Percentiles rank a stretch among this genome's conserved stretches.
These are phyloP conservation scores for Amyelois transitella DNA, from an alignment of 1,140 invertebrate species.

Conservation along the genomic window DNA sequence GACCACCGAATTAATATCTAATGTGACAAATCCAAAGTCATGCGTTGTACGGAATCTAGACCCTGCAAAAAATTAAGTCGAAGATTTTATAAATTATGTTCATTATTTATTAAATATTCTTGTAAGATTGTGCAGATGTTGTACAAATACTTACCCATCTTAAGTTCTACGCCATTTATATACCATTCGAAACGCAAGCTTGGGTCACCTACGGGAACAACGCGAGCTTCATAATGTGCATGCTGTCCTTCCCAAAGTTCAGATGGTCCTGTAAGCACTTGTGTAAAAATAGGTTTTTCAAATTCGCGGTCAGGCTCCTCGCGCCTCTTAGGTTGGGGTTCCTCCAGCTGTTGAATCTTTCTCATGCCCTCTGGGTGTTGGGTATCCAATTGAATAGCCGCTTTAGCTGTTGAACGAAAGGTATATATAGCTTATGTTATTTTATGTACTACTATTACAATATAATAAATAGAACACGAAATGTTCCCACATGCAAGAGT, in stretches of 20 bases:
- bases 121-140: neutral
- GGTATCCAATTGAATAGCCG: slow-evolving; percentile 91
- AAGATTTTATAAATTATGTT: no score
- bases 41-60: slow-evolving; percentile 91
- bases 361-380: slow-evolving; percentile 97
- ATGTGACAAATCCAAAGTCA: slow-evolving; percentile 95
- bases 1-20: slow-evolving; percentile 92
- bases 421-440: slow-evolving; percentile 17
- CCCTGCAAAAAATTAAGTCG: slow-evolving; percentile 78
- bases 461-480: no score
- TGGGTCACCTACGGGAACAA: slow-evolving; percentile 96
- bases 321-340: slow-evolving; percentile 78
- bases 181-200: slow-evolving; percentile 95
- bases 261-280: slow-evolving; percentile 89
- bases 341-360: slow-evolving; percentile 94
- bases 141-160: slow-evolving; percentile 80
- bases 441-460: no score
- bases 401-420: slow-evolving; percentile 80
- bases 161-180: slow-evolving; percentile 92
- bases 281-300: slow-evolving; percentile 95
- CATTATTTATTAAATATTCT: slow-evolving; percentile 16
- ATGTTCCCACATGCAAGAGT: no score
- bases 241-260: slow-evolving; percentile 95
- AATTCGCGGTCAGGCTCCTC: slow-evolving; percentile 85
- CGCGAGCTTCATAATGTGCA: slow-evolving; percentile 96